phyloP scores from a whole-genome alignment of 2,888 invertebrate species.

The Sycophila texana region DNA sequence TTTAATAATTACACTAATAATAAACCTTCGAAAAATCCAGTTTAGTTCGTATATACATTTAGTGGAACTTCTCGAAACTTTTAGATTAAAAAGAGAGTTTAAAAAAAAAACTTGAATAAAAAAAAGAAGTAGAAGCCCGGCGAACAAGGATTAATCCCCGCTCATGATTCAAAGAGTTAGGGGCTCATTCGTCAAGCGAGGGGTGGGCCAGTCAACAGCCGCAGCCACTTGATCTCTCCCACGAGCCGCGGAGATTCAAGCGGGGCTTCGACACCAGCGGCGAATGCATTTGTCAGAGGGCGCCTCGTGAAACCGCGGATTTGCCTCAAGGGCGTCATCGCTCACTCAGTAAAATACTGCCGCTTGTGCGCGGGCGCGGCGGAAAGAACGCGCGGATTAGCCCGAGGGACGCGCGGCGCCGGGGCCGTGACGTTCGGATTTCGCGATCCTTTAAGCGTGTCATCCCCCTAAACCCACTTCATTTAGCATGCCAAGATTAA shows the following conservation, averaged over 20 bases:
- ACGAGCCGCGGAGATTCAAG: slow-evolving; percentile 13
- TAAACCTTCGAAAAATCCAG: no score
- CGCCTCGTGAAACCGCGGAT: slow-evolving; percentile 63
- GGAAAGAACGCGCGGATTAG: slow-evolving; percentile 18
- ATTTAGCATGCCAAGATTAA: neutral
- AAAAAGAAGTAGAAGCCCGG: neutral
- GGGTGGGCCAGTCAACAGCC: slow-evolving; percentile 11
- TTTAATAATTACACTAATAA: no score
- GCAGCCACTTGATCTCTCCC: neutral
- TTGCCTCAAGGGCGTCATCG: slow-evolving; percentile 67
- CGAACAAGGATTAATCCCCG: neutral
- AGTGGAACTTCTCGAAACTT: neutral
- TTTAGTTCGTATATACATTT: no score
- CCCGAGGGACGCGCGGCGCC: neutral
- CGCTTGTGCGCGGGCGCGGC: neutral
- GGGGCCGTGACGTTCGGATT: slow-evolving; percentile 17
- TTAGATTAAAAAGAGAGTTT: neutral
- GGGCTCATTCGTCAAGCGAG: slow-evolving; percentile 42
- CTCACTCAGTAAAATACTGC: slow-evolving; percentile 57
- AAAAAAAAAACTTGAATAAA: neutral
- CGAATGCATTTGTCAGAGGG: slow-evolving; percentile 66
- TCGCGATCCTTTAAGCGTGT: neutral
- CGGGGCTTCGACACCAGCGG: slow-evolving; percentile 56
- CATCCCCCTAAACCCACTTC: neutral
- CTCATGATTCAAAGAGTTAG: slow-evolving; percentile 19